Evolutionary conservation across 2,797 vertebrate genomes (phyloP).

Genomic region (Harpagifer antarcticus): DNA sequence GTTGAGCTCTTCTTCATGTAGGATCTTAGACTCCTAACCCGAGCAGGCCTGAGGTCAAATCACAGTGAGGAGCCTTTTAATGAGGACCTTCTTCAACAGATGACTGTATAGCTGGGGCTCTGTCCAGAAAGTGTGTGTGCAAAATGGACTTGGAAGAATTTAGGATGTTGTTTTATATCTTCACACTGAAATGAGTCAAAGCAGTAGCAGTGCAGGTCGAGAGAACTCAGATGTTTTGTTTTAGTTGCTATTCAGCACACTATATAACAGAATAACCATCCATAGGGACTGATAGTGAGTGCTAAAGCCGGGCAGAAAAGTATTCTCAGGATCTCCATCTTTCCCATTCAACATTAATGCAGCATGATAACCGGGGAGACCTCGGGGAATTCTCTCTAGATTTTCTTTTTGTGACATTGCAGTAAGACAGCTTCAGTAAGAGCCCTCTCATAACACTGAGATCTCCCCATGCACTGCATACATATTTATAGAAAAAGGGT

Average conservation of each 20-base stretch:
- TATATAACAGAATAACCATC: background rate
- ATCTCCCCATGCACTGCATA: conserved; percentile 3
- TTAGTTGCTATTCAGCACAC: background rate
- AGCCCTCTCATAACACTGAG: conserved; percentile 4
- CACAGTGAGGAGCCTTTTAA: conserved; percentile 25
- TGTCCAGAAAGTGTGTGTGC: conserved; percentile 1
- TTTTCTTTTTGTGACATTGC: background rate
- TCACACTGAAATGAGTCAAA: background rate
- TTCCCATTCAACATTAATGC: conserved; percentile 47
- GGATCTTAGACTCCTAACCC: background rate
- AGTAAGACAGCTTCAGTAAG: background rate
- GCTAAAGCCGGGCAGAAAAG: conserved; percentile 11
- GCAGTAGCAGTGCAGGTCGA: background rate
- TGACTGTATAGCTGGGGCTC: background rate
- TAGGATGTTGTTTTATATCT: background rate
- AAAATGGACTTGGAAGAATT: background rate
- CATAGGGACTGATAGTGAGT: background rate
- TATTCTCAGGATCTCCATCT: conserved; percentile 33
- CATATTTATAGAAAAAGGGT: conserved; percentile 20
- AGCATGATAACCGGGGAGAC: conserved; percentile 21
- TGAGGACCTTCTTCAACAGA: conserved; percentile 22
- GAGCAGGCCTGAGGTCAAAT: conserved; percentile 1
- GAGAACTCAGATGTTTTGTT: conserved; percentile 7
- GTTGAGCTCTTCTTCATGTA: background rate
- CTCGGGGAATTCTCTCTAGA: conserved; percentile 10